These are phyloP conservation scores for Seriola rivoliana DNA, from an alignment of 2,113 vertebrate genomes.

Conservation along the genomic window DNA sequence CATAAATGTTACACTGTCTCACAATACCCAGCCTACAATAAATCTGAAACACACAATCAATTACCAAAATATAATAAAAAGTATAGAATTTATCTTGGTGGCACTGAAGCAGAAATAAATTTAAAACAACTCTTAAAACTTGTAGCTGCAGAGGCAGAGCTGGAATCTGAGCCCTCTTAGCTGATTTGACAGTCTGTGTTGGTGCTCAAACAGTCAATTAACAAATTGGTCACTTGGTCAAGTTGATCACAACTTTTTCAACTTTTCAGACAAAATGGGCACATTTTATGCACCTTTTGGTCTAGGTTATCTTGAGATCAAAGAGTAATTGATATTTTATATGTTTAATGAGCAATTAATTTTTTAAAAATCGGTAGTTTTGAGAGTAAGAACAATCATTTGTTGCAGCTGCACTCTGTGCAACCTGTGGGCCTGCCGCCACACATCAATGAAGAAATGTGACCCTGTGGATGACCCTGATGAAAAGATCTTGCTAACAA, in stretches of 20 bases:
- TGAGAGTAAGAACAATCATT: background rate
- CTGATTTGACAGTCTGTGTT: background rate
- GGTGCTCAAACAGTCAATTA: background rate
- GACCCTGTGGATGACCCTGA: slow-evolving; percentile 19
- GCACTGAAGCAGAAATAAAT: background rate
- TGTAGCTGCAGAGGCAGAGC: background rate
- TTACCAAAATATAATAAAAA: background rate
- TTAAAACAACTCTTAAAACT: background rate
- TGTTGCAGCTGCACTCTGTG: background rate
- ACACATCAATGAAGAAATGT: slow-evolving; percentile 7
- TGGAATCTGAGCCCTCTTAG: background rate
- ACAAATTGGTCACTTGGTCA: background rate
- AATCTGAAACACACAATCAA: background rate
- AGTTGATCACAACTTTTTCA: background rate
- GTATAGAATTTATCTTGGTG: background rate
- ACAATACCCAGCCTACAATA: background rate
- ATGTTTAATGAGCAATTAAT: background rate
- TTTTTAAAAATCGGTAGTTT: background rate
- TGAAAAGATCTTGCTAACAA: slow-evolving; percentile 56
- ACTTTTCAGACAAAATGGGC: background rate
- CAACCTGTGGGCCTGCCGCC: background rate
- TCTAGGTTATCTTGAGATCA: background rate
- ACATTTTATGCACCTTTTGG: background rate
- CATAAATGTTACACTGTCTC: background rate
- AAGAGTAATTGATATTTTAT: background rate